Conservation (phyloP, 2,797 vertebrate genomes). For the Mareca strepera region DNA sequence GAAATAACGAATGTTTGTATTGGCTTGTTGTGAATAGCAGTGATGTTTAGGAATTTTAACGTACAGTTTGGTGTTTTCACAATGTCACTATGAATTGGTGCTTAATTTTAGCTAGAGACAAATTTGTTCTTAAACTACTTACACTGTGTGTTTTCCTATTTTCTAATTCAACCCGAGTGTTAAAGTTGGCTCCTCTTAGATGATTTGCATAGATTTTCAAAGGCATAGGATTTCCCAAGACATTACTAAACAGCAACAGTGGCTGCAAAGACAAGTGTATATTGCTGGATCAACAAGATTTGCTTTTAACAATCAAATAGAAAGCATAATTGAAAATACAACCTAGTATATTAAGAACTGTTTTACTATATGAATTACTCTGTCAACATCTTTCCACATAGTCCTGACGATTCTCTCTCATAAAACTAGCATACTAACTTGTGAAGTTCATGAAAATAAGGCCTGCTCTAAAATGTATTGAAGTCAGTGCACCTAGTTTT, state of each 20-base stretch:
- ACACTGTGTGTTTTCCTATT: constrained; percentile 37
- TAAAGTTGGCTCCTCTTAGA: constrained; percentile 33
- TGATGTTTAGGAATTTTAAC: constrained; percentile 59
- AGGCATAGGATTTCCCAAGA: constrained; percentile 48
- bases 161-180: constrained; percentile 56
- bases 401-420: background rate
- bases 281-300: constrained; percentile 46
- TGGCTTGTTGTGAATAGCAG: constrained; percentile 65
- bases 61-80: constrained; percentile 54
- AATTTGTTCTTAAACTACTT: constrained; percentile 60
- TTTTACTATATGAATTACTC: background rate
- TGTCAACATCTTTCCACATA: background rate
- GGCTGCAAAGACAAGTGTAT: constrained; percentile 36
- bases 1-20: constrained; percentile 54
- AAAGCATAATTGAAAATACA: constrained; percentile 45
- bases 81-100: constrained; percentile 52
- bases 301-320: constrained; percentile 37
- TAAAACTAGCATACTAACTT: constrained; percentile 16
- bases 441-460: constrained; percentile 27
- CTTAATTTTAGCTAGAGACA: constrained; percentile 53
- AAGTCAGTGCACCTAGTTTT: background rate
- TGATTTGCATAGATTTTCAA: constrained; percentile 43
- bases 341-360: constrained; percentile 11
- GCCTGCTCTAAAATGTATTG: background rate
- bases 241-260: constrained; percentile 23